Conservation (phyloP, 1,140 invertebrate species). For the Euwallacea fornicatus region DNA sequence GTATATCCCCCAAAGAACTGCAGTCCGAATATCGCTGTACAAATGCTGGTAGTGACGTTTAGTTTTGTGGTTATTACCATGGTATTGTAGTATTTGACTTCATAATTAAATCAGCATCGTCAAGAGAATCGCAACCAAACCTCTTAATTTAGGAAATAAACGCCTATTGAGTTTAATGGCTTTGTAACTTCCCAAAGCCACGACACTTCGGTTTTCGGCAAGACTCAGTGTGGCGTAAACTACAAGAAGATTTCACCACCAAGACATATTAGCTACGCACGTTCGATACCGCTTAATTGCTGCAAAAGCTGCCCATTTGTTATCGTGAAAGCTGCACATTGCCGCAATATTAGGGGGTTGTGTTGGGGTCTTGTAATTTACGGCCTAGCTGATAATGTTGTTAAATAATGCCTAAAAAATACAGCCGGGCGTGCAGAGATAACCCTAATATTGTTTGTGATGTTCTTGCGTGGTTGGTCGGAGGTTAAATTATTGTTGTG, state of each 20-base stretch:
- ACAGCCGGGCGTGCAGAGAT: too few species aligned
- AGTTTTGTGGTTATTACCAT: too few species aligned
- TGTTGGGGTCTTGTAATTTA: neutral
- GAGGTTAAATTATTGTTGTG: too few species aligned
- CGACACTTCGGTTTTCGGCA: conserved; percentile 18
- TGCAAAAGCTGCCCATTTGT: conserved; percentile 25
- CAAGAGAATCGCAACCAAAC: neutral
- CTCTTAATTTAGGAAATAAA: conserved; percentile 1
- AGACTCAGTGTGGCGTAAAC: conserved; percentile 27
- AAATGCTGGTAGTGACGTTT: too few species aligned
- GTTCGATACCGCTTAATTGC: conserved; percentile 30
- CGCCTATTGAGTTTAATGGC: conserved; percentile 20
- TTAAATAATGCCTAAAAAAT: neutral
- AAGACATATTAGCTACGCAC: conserved; percentile 30
- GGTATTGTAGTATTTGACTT: too few species aligned
- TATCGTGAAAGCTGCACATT: conserved; percentile 20
- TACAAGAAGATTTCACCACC: conserved; percentile 23
- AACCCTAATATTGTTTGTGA: too few species aligned
- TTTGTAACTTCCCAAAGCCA: conserved; percentile 23
- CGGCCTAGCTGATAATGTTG: neutral
- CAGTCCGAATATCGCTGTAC: too few species aligned
- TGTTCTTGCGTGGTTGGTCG: too few species aligned
- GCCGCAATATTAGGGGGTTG: conserved; percentile 3
- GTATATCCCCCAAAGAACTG: too few species aligned
- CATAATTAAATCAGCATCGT: too few species aligned